Evolutionary conservation across 2,888 invertebrate species (phyloP), one percentile per base, ranked within the genome.

Genomic region (Phasia obesa): DNA sequence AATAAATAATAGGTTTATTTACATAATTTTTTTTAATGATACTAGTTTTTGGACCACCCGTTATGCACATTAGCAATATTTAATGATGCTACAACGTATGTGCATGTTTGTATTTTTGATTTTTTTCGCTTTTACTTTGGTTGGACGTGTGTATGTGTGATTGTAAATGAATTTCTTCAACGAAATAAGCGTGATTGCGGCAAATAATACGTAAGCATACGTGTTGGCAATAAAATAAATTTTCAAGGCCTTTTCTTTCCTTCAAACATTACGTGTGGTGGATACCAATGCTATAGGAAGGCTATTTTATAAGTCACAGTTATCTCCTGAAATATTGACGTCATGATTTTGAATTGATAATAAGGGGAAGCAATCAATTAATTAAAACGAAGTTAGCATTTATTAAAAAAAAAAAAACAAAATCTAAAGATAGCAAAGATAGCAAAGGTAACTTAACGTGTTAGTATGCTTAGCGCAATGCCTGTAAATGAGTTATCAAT

Each of bases 161-260:
- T 19, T 25, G 38, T n/a, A n/a, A 51, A 69, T 62, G 38, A 44
- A 69, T 75, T 69, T 57, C 47, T 49, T n/a, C 47, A 65, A 55
- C 47, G 44, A 65, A 65, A 70, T 59, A 59, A 65, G 57, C 81
- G 65, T 76, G 81, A 76, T 76, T 81, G 81, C 65, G 76, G 76
- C 76, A 76, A 76, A 76, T 67, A 73, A 60, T 76, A 81, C 38
- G 65, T 27, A 60, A 27, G 49, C 47, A 55, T 76, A 81, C 76
- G 81, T 81, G 81, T 55, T 60, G 60, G 67, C 53, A 73, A 76
- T 76, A 81, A 81, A 76, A 81, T 53, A 49, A 71, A 65, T 49
- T 69, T 76, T 71, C 71, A 81, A 81, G 76, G 71, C 21, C 71
- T 57, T 53, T 49, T 60, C n/a, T 35, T 31, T 38, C 6, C 7